These are phyloP conservation scores for Lasioglossum marginatum DNA, from an alignment of 2,888 invertebrate genomes.

Conservation along the genomic window DNA sequence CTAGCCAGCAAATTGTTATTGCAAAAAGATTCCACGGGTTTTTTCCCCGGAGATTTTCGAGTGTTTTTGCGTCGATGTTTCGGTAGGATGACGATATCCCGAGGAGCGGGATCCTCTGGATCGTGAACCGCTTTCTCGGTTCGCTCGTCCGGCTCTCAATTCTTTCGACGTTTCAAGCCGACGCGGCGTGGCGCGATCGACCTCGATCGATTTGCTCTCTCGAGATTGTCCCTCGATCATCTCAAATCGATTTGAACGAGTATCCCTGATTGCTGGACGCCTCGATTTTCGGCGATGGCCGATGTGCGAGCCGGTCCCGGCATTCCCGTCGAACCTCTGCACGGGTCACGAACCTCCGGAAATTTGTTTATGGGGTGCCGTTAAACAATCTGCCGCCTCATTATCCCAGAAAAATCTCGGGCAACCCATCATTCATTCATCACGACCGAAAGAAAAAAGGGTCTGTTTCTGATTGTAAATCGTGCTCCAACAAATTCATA, in stretches of 20 bases:
- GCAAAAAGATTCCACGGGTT: constrained; percentile 27
- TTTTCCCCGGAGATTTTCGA: constrained; percentile 58
- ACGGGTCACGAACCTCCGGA: background rate
- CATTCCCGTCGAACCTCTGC: background rate
- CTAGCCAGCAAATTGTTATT: constrained; percentile 33
- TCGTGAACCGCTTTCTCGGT: constrained; percentile 76
- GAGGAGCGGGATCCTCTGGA: constrained; percentile 55
- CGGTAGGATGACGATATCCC: constrained; percentile 72
- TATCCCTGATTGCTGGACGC: constrained; percentile 61
- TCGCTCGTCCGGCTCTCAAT: constrained; percentile 64
- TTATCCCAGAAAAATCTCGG: background rate
- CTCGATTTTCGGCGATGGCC: constrained; percentile 62
- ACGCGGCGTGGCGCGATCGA: constrained; percentile 55
- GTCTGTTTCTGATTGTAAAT: background rate
- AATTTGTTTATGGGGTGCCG: constrained; percentile 25
- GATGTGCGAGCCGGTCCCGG: constrained; percentile 8
- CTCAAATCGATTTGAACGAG: constrained; percentile 67
- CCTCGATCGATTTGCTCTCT: constrained; percentile 64
- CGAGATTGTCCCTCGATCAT: constrained; percentile 68
- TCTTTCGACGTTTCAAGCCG: constrained; percentile 66
- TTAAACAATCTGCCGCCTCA: constrained; percentile 18
- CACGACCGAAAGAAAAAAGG: background rate
- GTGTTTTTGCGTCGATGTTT: constrained; percentile 67
- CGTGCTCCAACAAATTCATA: background rate
- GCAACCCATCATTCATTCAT: background rate